phyloP scores from a whole-genome alignment of 2,113 vertebrate genomes.

The Boleophthalmus pectinirostris region DNA sequence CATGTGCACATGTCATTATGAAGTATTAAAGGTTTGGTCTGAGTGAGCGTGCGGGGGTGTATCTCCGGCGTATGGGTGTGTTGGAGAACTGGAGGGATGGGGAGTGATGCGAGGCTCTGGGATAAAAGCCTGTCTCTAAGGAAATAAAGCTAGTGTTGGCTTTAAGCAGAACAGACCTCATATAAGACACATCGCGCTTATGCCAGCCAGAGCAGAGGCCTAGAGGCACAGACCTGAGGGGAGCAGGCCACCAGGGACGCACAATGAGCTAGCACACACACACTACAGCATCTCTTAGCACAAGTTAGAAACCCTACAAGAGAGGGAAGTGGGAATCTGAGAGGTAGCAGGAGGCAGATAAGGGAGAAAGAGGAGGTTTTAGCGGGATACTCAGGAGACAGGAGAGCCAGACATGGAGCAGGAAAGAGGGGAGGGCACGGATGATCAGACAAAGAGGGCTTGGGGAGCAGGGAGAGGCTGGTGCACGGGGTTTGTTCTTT shows the following conservation, averaged over 20 bases:
- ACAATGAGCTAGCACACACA: constrained; percentile 61
- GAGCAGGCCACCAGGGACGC: constrained; percentile 70
- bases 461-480: constrained; percentile 1
- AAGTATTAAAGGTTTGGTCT: constrained; percentile 77
- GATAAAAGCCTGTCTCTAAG: constrained; percentile 78
- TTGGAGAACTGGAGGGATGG: constrained; percentile 72
- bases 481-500: constrained; percentile 12
- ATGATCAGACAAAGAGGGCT: constrained; percentile 39
- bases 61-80: constrained; percentile 54
- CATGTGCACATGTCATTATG: constrained; percentile 79
- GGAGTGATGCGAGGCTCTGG: constrained; percentile 70
- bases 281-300: constrained; percentile 64
- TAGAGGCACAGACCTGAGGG: constrained; percentile 71
- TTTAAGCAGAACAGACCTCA: constrained; percentile 79
- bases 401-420: constrained; percentile 42
- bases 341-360: constrained; percentile 58
- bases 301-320: constrained; percentile 62
- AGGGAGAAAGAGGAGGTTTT: constrained; percentile 51
- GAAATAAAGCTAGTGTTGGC: constrained; percentile 78
- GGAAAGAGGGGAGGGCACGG: constrained; percentile 12
- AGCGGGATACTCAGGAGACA: constrained; percentile 51
- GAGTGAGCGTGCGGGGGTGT: constrained; percentile 54
- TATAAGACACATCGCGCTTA: constrained; percentile 76
- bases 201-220: constrained; percentile 69
- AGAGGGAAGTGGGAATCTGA: constrained; percentile 57